phyloP scores from a whole-genome alignment of 1,140 invertebrate species.

The Euura lappo region DNA sequence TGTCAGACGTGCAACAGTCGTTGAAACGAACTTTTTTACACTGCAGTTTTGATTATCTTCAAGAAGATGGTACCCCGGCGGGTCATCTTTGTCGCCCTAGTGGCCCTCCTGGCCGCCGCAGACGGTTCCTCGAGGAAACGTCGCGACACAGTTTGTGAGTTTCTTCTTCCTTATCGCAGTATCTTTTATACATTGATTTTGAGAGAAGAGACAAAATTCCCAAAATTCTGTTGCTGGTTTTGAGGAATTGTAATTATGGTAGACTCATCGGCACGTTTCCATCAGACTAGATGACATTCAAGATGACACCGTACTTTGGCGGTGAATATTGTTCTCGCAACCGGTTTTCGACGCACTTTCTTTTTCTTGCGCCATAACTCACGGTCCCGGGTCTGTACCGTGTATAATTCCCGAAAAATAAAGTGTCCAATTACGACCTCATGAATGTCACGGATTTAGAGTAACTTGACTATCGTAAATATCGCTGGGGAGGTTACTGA shows the following conservation, averaged over 20 bases:
- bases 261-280: no score
- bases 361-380: background rate
- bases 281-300: no score
- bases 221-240: no score
- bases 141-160: conserved; percentile 7
- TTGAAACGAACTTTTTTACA: background rate
- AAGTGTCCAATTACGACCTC: no score
- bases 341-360: background rate
- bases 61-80: conserved; percentile 20
- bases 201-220: no score
- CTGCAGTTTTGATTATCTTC: background rate
- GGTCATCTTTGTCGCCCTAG: conserved; percentile 23
- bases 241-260: no score
- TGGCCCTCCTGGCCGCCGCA: conserved; percentile 17
- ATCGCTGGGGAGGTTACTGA: no score
- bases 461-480: no score
- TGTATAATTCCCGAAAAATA: no score
- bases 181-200: background rate
- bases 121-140: conserved; percentile 17
- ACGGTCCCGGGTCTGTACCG: no score
- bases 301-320: no score
- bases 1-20: background rate
- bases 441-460: no score
- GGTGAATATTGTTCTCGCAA: background rate
- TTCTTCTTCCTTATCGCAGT: background rate